phyloP scores from a whole-genome alignment of 2,888 invertebrate genomes.

The Rotaria sp. region DNA sequence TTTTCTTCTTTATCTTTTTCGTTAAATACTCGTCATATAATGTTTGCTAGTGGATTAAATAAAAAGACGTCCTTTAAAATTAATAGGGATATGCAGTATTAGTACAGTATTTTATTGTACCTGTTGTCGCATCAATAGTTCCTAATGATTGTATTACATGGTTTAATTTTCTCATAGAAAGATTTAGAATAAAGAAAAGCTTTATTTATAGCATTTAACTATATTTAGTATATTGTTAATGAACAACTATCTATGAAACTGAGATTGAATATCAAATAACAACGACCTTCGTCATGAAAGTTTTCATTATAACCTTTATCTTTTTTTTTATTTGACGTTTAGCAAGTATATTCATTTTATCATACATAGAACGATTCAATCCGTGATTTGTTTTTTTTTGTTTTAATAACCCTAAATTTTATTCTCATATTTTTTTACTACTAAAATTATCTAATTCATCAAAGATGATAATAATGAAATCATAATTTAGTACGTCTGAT shows the following conservation, averaged over 20 bases:
- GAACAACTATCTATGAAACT: neutral
- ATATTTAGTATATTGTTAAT: neutral
- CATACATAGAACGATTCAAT: neutral
- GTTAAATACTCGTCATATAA: too few species aligned
- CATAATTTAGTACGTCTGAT: neutral
- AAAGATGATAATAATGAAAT: neutral
- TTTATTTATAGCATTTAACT: neutral
- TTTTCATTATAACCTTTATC: neutral
- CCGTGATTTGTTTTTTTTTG: too few species aligned
- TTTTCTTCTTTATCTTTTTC: too few species aligned
- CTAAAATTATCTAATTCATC: neutral
- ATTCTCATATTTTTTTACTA: neutral
- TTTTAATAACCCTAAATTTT: neutral
- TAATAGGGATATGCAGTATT: too few species aligned
- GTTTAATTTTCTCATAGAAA: neutral
- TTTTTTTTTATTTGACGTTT: neutral
- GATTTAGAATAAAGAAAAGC: neutral
- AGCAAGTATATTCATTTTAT: neutral
- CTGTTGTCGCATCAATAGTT: neutral
- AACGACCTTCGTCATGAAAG: neutral
- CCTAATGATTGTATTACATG: neutral
- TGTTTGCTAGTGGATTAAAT: too few species aligned
- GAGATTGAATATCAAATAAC: neutral
- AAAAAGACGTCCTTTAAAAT: too few species aligned
- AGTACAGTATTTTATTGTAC: neutral